Conservation (phyloP, 2,113 vertebrate genomes). For the Rhea americana region DNA sequence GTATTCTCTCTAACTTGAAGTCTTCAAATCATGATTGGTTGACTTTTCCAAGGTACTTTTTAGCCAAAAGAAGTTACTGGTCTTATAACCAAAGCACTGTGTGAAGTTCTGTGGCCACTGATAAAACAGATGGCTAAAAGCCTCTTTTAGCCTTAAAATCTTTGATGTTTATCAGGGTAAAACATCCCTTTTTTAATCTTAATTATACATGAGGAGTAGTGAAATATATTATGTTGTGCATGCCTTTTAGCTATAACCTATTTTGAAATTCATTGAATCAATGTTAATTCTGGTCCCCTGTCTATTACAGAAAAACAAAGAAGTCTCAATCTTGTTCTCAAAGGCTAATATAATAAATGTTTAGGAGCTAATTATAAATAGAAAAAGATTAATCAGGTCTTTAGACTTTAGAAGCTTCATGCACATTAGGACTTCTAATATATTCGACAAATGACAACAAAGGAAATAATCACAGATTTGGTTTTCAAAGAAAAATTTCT, state of each 20-base stretch:
- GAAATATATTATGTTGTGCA: rapidly evolving
- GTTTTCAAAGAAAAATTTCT: conserved; percentile 1
- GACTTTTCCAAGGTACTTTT: neutral
- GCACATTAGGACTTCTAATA: neutral
- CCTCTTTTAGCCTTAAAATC: neutral
- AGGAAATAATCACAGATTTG: neutral
- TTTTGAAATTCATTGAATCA: neutral
- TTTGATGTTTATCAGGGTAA: neutral
- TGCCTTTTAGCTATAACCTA: neutral
- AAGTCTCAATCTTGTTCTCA: neutral
- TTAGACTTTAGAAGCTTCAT: neutral
- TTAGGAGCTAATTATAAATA: conserved; percentile 11
- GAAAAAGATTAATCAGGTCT: conserved; percentile 19
- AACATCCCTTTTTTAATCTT: neutral
- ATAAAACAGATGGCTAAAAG: neutral
- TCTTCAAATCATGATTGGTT: neutral
- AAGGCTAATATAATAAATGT: neutral
- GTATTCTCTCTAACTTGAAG: neutral
- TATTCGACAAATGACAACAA: neutral
- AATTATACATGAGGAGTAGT: neutral
- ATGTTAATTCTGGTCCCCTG: neutral
- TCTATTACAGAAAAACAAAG: neutral
- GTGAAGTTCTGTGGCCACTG: neutral
- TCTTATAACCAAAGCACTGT: rapidly evolving
- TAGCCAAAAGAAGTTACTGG: neutral